Evolutionary conservation across 2,113 vertebrate genomes (phyloP).

Genomic region (Macquaria ambigua): DNA sequence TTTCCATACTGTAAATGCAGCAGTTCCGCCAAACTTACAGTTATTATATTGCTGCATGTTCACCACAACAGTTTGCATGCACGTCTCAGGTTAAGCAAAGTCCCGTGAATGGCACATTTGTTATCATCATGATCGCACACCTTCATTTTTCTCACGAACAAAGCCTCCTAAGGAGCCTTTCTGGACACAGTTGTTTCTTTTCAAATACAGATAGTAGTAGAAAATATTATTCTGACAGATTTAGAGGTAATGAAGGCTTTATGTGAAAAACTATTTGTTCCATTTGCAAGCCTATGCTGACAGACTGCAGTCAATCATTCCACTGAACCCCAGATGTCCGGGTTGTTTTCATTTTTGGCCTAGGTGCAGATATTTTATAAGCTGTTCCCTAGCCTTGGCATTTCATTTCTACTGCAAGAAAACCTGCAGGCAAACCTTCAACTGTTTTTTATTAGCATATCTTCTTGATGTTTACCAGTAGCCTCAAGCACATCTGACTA

Average conservation of each 20-base stretch:
- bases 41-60: constrained; percentile 21
- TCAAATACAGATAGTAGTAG: neutral
- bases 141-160: constrained; percentile 1
- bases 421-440: neutral
- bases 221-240: neutral
- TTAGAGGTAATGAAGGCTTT: neutral
- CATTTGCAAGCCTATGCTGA: neutral
- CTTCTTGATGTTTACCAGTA: neutral
- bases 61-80: constrained; percentile 44
- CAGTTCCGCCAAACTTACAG: neutral
- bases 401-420: neutral
- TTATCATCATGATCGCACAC: too few relatives aligned
- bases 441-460: neutral
- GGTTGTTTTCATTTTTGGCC: neutral
- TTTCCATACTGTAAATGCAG: constrained; percentile 17
- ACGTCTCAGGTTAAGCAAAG: neutral
- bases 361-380: neutral
- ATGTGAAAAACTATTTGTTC: neutral
- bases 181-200: neutral
- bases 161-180: neutral
- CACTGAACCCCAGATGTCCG: neutral
- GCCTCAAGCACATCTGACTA: constrained; percentile 8
- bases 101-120: constrained; percentile 27
- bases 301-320: neutral
- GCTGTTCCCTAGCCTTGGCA: neutral